A percentile compares a stretch with the other conserved stretches of the same genome.
These are phyloP conservation scores for Salvelinus sp. DNA, from an alignment of 2,113 vertebrate genomes.

Conservation along the genomic window DNA sequence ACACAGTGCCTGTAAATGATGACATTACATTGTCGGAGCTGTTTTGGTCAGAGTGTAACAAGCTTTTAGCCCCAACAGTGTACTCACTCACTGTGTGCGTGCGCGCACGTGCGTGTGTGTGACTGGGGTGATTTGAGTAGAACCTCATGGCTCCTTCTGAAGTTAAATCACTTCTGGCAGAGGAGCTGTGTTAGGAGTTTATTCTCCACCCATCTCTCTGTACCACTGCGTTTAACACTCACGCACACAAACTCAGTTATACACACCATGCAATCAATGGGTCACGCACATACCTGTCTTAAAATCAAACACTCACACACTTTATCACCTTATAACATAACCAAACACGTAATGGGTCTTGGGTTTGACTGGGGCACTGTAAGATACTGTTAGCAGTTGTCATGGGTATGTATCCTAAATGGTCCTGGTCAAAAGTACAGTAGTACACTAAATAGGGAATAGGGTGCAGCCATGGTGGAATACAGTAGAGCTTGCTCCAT, in stretches of 20 bases:
- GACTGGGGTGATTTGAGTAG: constrained; percentile 13
- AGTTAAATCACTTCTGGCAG: constrained; percentile 10
- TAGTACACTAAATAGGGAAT: too few relatives aligned
- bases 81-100: not conserved
- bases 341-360: too few relatives aligned
- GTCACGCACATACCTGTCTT: not conserved
- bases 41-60: not conserved
- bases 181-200: not conserved
- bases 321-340: not conserved
- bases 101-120: not conserved
- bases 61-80: not conserved
- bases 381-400: too few relatives aligned
- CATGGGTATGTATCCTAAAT: too few relatives aligned
- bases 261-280: not conserved
- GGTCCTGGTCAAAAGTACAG: too few relatives aligned
- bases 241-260: not conserved
- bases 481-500: too few relatives aligned
- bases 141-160: constrained; percentile 23
- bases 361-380: too few relatives aligned
- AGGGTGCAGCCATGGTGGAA: too few relatives aligned
- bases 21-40: constrained; percentile 2
- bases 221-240: not conserved
- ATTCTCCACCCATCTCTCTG: constrained; percentile 2
- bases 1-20: not conserved
- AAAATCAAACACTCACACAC: not conserved